A percentile compares a stretch with the other conserved stretches of the same genome.
These are phyloP conservation scores for Epizoanthus ramosus DNA, from an alignment of 92 coral and sea anemone species.

Conservation along the genomic window DNA sequence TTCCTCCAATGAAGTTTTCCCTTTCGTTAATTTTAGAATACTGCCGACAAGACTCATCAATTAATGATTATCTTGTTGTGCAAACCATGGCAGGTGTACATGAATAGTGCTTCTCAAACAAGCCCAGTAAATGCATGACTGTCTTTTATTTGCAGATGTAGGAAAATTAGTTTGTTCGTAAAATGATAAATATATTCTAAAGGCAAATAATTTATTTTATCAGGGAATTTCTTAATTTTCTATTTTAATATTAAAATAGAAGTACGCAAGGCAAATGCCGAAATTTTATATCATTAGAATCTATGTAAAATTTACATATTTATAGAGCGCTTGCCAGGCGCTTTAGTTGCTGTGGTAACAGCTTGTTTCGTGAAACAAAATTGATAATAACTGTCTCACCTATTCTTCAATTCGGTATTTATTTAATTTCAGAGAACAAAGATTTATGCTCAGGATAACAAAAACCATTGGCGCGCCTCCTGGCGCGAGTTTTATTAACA, in stretches of 20 bases:
- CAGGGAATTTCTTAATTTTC: neutral
- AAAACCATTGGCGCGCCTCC: neutral
- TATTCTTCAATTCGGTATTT: neutral
- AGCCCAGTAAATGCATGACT: neutral
- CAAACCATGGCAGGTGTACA: slow-evolving; percentile 10
- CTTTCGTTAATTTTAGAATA: neutral
- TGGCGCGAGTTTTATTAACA: neutral
- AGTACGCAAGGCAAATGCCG: neutral
- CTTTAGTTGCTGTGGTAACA: neutral
- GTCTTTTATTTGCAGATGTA: neutral
- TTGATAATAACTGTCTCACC: neutral
- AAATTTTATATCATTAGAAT: neutral
- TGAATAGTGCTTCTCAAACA: neutral
- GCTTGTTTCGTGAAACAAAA: neutral
- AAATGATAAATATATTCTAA: neutral
- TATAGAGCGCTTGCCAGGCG: neutral
- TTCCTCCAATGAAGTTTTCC: slow-evolving; percentile 25
- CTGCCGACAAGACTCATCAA: slow-evolving; percentile 18
- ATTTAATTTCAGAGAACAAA: neutral
- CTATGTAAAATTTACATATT: neutral
- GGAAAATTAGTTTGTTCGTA: neutral
- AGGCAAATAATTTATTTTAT: neutral
- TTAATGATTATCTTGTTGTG: neutral
- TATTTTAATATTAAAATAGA: neutral
- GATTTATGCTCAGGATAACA: neutral